Evolutionary conservation across 2,797 vertebrate species (phyloP).

Genomic region (Characodon lateralis): DNA sequence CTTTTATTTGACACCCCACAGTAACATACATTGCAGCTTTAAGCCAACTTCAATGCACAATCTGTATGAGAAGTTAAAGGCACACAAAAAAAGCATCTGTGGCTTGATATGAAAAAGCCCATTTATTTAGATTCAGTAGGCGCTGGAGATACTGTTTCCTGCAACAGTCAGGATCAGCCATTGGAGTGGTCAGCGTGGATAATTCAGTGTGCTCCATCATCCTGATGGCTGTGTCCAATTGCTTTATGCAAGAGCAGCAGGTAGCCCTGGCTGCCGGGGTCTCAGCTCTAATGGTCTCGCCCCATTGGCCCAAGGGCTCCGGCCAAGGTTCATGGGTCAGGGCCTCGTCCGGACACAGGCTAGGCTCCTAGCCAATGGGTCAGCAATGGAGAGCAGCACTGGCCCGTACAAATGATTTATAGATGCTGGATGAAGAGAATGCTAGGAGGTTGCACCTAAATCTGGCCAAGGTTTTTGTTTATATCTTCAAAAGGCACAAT

Average conservation of each 20-base stretch:
- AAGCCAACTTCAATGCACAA: slow-evolving; percentile 41
- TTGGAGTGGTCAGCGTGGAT: slow-evolving; percentile 83
- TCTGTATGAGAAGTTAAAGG: slow-evolving; percentile 40
- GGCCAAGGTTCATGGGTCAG: slow-evolving; percentile 90
- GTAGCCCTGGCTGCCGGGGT: slow-evolving; percentile 88
- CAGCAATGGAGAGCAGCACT: slow-evolving; percentile 53
- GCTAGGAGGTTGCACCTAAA: slow-evolving; percentile 61
- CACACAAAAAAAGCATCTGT: slow-evolving; percentile 68
- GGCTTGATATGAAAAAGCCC: slow-evolving; percentile 62
- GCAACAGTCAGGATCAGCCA: slow-evolving; percentile 53
- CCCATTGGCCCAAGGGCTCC: slow-evolving; percentile 80
- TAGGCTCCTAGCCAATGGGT: slow-evolving; percentile 81
- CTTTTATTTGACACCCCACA: slow-evolving; percentile 11
- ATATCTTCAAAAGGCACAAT: slow-evolving; percentile 57
- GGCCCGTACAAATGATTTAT: slow-evolving; percentile 82
- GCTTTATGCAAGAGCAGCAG: slow-evolving; percentile 94
- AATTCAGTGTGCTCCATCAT: slow-evolving; percentile 89
- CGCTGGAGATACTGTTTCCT: slow-evolving; percentile 51
- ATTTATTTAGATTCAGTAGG: slow-evolving; percentile 56
- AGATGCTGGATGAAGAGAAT: slow-evolving; percentile 68
- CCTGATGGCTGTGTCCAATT: slow-evolving; percentile 90
- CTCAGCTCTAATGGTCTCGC: slow-evolving; percentile 72
- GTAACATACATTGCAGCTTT: slow-evolving; percentile 34
- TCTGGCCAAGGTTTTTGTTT: slow-evolving; percentile 39
- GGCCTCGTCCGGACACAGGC: slow-evolving; percentile 83